A percentile compares a stretch with the other conserved stretches of the same genome.
These are phyloP conservation scores for Pristionchus mayeri DNA, from an alignment of 2,888 invertebrate species.

Conservation along the genomic window DNA sequence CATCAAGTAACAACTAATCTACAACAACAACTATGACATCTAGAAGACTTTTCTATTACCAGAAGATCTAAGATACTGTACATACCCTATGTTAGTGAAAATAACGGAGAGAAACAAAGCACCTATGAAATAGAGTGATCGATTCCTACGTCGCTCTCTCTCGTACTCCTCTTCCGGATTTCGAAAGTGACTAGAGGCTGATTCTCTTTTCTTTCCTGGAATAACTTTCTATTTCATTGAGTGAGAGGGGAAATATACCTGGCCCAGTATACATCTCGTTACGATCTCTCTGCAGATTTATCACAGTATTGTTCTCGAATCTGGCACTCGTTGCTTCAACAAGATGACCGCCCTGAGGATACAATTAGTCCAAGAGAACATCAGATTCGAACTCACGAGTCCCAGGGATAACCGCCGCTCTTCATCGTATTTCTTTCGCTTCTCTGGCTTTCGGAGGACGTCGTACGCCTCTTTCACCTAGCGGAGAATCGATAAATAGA, in stretches of 20 bases:
- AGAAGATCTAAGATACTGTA: constrained; percentile 40
- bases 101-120: constrained; percentile 25
- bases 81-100: constrained; percentile 47
- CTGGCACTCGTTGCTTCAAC: constrained; percentile 27
- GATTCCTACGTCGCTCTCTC: constrained; percentile 33
- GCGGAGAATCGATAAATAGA: background rate
- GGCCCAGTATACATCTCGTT: constrained; percentile 43
- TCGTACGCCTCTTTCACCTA: constrained; percentile 59
- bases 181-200: constrained; percentile 27
- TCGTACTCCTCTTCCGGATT: constrained; percentile 45
- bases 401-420: constrained; percentile 51
- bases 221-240: background rate
- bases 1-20: constrained; percentile 8
- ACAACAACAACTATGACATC: constrained; percentile 5
- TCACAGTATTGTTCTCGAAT: constrained; percentile 20
- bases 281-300: constrained; percentile 10
- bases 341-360: constrained; percentile 18
- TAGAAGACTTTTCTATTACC: constrained; percentile 35
- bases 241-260: background rate
- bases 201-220: background rate
- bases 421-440: constrained; percentile 55
- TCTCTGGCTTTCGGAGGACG: constrained; percentile 53
- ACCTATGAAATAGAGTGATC: constrained; percentile 39
- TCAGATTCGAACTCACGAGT: constrained; percentile 26
- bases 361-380: background rate